phyloP scores from a whole-genome alignment of 1,140 invertebrate species.

The Anastatus disparis region DNA sequence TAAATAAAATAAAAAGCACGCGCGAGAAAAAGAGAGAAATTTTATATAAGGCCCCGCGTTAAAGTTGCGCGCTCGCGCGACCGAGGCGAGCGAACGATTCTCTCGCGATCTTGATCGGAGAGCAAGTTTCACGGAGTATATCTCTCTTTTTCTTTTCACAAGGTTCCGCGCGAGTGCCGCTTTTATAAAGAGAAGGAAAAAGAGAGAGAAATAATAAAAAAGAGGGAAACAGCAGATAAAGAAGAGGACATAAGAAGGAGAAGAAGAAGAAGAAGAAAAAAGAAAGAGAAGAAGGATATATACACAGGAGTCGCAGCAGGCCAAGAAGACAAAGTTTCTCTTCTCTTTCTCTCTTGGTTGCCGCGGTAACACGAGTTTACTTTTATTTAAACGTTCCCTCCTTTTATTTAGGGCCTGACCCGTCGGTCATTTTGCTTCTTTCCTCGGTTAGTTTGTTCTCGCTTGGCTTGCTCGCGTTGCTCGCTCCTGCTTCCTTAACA shows the following conservation, averaged over 20 bases:
- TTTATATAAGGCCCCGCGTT: background rate
- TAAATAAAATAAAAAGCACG: background rate
- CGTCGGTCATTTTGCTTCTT: conserved; percentile 63
- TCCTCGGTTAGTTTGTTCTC: too few relatives aligned
- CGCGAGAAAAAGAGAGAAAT: conserved; percentile 1
- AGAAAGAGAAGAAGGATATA: background rate
- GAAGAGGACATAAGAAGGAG: background rate
- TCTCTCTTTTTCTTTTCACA: background rate
- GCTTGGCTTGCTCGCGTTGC: too few relatives aligned
- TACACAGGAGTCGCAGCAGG: conserved; percentile 30
- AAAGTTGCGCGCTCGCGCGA: background rate
- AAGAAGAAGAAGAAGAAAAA: background rate
- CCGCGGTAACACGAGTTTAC: conserved; percentile 63
- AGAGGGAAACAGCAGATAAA: background rate
- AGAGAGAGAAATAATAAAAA: conserved; percentile 29
- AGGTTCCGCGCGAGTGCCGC: conserved; percentile 5
- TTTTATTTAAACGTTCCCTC: conserved; percentile 66
- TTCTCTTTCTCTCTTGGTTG: conserved; percentile 7
- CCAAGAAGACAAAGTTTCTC: background rate
- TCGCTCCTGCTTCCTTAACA: too few relatives aligned
- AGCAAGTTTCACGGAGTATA: conserved; percentile 35
- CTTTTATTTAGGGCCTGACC: conserved; percentile 66
- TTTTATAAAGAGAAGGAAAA: background rate
- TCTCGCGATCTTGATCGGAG: conserved; percentile 39
- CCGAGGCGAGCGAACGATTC: too few relatives aligned